Conservation (phyloP, 2,113 vertebrate genomes). For the Acrocephalus arundinaceus region DNA sequence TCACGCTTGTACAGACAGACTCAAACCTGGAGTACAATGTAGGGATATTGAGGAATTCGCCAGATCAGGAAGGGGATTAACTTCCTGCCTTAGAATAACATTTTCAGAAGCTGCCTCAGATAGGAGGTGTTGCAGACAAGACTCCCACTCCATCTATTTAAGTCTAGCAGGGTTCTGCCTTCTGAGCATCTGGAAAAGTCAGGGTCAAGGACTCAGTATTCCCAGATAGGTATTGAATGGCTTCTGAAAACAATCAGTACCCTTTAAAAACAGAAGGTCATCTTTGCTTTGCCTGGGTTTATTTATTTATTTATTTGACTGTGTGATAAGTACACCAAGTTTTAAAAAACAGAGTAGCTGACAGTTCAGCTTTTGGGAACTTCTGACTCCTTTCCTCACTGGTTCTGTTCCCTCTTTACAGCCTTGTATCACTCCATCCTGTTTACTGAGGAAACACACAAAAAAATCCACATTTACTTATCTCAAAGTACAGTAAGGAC, state of each 20-base stretch:
- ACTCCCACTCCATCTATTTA: not conserved
- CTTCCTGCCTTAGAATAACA: constrained; percentile 24
- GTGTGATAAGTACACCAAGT: not conserved
- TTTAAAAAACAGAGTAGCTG: not conserved
- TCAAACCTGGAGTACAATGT: not conserved
- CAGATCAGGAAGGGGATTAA: not conserved
- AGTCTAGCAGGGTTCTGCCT: not conserved
- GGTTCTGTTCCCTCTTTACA: not conserved
- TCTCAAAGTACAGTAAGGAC: not conserved
- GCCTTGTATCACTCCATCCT: not conserved
- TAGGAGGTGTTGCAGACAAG: not conserved
- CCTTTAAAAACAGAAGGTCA: not conserved
- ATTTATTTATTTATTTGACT: not conserved
- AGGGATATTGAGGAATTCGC: not conserved
- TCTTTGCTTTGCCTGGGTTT: not conserved
- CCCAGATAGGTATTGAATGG: not conserved
- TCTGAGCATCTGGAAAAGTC: not conserved
- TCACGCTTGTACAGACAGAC: not conserved
- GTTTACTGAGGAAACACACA: not conserved
- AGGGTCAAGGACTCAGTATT: not conserved
- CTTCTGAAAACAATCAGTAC: constrained; percentile 9
- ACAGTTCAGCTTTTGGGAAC: not conserved
- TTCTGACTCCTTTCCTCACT: not conserved
- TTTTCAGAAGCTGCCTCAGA: constrained; percentile 33
- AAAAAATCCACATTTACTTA: not conserved